Conservation (phyloP, 2,888 invertebrate species). For the Bedellia somnulentella region DNA sequence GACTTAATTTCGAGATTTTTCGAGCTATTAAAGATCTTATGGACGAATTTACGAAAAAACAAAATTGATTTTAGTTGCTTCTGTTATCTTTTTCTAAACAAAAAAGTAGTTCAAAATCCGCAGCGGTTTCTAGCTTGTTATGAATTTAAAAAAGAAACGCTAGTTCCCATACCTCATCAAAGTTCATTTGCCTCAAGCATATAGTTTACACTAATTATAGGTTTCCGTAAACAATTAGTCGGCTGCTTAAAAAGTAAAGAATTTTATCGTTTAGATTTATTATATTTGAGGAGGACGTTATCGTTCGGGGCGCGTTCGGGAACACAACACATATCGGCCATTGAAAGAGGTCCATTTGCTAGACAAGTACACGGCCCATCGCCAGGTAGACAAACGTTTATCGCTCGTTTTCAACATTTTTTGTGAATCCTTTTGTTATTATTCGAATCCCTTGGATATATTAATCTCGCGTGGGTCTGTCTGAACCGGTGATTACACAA, state of each 20-base stretch:
- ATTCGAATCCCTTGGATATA: constrained; percentile 50
- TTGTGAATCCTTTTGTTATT: constrained; percentile 49
- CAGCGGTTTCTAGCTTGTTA: too few relatives aligned
- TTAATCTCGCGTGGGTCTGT: constrained; percentile 51
- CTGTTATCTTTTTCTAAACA: too few relatives aligned
- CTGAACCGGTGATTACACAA: constrained; percentile 52
- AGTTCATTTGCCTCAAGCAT: constrained; percentile 11
- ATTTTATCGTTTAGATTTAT: constrained; percentile 53
- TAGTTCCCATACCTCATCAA: too few relatives aligned
- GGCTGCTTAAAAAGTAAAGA: constrained; percentile 33
- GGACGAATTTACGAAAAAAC: too few relatives aligned
- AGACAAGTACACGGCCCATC: constrained; percentile 4
- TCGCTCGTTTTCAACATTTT: constrained; percentile 52
- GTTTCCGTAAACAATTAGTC: constrained; percentile 47
- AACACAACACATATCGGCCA: constrained; percentile 14
- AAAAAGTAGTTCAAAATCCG: too few relatives aligned
- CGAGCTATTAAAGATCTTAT: too few relatives aligned
- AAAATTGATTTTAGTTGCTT: too few relatives aligned
- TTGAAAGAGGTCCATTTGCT: constrained; percentile 4
- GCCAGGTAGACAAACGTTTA: constrained; percentile 51
- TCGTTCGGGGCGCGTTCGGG: constrained; percentile 17
- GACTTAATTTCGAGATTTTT: too few relatives aligned
- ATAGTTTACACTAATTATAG: constrained; percentile 36
- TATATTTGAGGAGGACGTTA: constrained; percentile 51
- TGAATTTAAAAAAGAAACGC: too few relatives aligned